Conservation (phyloP, 2,888 invertebrate species). For the Drosophila niveifrons region DNA sequence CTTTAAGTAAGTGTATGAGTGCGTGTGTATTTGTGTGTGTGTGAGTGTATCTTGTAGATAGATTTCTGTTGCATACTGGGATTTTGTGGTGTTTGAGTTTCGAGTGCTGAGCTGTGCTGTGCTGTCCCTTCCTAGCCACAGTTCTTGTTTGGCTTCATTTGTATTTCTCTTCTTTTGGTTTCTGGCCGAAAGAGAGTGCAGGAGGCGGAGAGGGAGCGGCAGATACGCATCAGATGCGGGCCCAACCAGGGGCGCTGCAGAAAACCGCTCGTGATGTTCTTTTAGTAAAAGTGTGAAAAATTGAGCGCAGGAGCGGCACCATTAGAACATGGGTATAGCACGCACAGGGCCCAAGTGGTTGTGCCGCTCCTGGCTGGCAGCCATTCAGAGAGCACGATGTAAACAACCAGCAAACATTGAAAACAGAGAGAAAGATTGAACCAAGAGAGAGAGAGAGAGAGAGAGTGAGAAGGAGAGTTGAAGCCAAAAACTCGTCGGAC, state of each 20-base stretch:
- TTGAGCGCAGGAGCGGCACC: constrained; percentile 33
- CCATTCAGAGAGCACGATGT: constrained; percentile 27
- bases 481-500: constrained; percentile 45
- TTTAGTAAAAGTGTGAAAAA: constrained; percentile 58
- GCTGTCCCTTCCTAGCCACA: constrained; percentile 51
- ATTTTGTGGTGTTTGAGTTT: constrained; percentile 61
- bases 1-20: constrained; percentile 3
- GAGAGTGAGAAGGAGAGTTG: constrained; percentile 9
- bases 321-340: not conserved
- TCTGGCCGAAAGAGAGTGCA: constrained; percentile 5
- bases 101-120: constrained; percentile 28
- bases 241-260: constrained; percentile 40
- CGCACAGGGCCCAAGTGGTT: constrained; percentile 8
- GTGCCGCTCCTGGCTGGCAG: constrained; percentile 43
- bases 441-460: constrained; percentile 30
- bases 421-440: constrained; percentile 25
- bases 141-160: constrained; percentile 60
- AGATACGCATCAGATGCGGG: constrained; percentile 37
- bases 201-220: constrained; percentile 2
- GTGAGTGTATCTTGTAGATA: constrained; percentile 53
- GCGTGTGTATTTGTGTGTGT: constrained; percentile 4
- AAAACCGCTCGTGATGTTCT: constrained; percentile 30
- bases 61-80: constrained; percentile 57
- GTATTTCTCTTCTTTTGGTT: constrained; percentile 45
- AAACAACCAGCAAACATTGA: constrained; percentile 37